Evolutionary conservation across 2,797 vertebrate species (phyloP), one percentile per base, ranked within the genome.

Genomic region (Tympanoctomys barrerae): DNA sequence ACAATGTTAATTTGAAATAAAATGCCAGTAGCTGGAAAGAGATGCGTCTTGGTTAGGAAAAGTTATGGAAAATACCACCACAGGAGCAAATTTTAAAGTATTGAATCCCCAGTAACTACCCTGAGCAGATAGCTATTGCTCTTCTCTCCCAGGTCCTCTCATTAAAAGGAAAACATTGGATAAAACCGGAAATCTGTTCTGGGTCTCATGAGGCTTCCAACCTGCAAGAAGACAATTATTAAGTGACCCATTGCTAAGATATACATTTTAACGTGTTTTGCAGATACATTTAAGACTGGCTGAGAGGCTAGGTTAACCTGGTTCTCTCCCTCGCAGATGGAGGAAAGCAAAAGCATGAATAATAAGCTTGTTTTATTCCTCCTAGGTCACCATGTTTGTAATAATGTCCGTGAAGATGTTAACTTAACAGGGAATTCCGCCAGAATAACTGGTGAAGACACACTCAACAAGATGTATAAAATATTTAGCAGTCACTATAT

Each of bases 391-490:
- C 66, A 81, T 64, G 33, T 84, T 93, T 75, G 68, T 57, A 80
- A 59, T 39, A 28, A 78, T 82, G 49, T 84, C 89, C 87, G 42
- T 64, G n/a, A 83, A 68, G 77, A 59, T 62, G n/a, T 57, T 87
- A 57, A 13, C 64, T 89, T 91, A 46, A 57, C 70, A 66, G 54
- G 49, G 52, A 77, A 49, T 96, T 95, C 78, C 85, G 81, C 81
- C 89, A 96, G 77, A 93, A 90, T 62, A 64, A n/a, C 62, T 36
- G 31, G n/a, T 68, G 46, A 91, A 95, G 77, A 75, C 49, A 89
- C 73, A 75, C 57, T 95, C 36, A 68, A 36, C 13, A 82, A 96
- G 81, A 89, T 80, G 7, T 26, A 57, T 3, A 12, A 93, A 46
- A 64, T 77, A 70, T 89, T 89, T 85, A 84, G 75, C 42, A 94